Evolutionary conservation across 2,888 invertebrate genomes (phyloP).

Genomic region (Tholera decimalis): DNA sequence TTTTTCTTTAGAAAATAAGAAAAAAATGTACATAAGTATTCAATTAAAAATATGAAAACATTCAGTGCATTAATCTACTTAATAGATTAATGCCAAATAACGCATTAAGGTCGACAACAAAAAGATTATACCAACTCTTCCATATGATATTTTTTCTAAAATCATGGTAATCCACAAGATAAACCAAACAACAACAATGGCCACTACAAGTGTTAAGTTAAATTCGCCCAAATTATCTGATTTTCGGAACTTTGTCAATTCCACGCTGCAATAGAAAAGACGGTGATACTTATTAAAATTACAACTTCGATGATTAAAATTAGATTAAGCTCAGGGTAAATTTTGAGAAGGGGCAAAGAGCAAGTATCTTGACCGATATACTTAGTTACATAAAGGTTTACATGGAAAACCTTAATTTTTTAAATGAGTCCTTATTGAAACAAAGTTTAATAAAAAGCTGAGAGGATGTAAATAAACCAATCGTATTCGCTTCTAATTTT

Average conservation of each 20-base stretch:
- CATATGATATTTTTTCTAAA: conserved; percentile 74
- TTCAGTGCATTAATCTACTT: too few species aligned
- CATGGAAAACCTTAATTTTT: too few species aligned
- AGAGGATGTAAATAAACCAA: too few species aligned
- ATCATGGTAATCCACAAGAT: conserved; percentile 79
- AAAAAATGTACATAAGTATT: too few species aligned
- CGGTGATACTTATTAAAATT: conserved; percentile 4
- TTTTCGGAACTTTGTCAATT: conserved; percentile 76
- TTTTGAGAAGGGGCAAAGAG: not conserved
- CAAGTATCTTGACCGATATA: not conserved
- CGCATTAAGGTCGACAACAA: conserved; percentile 6
- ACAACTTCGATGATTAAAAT: not conserved
- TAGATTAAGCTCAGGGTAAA: not conserved
- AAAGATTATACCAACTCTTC: conserved; percentile 74
- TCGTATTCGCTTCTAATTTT: too few species aligned
- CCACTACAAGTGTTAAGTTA: conserved; percentile 72
- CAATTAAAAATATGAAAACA: too few species aligned
- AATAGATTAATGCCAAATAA: not conserved
- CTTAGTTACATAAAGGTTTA: too few species aligned
- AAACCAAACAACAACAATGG: conserved; percentile 75
- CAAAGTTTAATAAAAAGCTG: too few species aligned
- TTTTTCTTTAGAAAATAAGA: too few species aligned
- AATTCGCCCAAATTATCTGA: conserved; percentile 67
- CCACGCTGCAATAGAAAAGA: conserved; percentile 75
- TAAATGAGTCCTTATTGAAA: too few species aligned